Percentiles rank a stretch among this genome's conserved stretches.
phyloP scores from a whole-genome alignment of 30 jellyfish, hydroid and myxozoan genomes.

The Morbakka virulenta region DNA sequence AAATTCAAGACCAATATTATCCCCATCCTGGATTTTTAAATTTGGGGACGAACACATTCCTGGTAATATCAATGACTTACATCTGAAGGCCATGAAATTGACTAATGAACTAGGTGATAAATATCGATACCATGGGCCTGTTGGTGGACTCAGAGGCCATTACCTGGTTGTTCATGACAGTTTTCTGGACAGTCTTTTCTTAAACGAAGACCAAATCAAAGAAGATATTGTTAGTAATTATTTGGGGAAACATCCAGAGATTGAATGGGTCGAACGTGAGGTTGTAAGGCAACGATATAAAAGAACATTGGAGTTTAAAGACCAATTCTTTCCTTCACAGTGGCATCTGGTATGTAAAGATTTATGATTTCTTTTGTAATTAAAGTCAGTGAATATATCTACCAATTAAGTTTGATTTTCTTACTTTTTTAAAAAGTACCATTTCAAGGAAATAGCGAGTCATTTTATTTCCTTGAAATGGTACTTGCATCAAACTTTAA shows the following conservation, averaged over 20 bases:
- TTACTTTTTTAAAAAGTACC: no score
- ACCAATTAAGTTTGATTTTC: no score
- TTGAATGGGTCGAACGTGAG: constrained; percentile 92
- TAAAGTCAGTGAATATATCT: no score
- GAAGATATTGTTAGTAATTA: constrained; percentile 32
- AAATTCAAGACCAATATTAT: no score
- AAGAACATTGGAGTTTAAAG: constrained; percentile 86
- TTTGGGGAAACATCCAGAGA: constrained; percentile 60
- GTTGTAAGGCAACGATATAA: constrained; percentile 64
- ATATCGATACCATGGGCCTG: constrained; percentile 58
- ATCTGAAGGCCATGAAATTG: not conserved
- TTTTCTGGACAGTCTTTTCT: constrained; percentile 24
- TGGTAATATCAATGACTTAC: not conserved
- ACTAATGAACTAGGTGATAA: not conserved
- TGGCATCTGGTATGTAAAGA: constrained; percentile 98
- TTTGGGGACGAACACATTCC: not conserved
- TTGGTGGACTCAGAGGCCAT: constrained; percentile 94
- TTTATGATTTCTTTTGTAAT: no score
- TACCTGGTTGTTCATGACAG: constrained; percentile 72
- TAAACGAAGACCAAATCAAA: no score
- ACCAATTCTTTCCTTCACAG: constrained; percentile 97
- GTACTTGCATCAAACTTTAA: no score
- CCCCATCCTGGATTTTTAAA: not conserved
- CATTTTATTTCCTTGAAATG: not conserved
- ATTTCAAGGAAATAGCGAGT: not conserved